Percentiles rank a stretch among this genome's conserved stretches.
phyloP scores from a whole-genome alignment of 2,797 vertebrate genomes.

The Sternotherus odoratus region DNA sequence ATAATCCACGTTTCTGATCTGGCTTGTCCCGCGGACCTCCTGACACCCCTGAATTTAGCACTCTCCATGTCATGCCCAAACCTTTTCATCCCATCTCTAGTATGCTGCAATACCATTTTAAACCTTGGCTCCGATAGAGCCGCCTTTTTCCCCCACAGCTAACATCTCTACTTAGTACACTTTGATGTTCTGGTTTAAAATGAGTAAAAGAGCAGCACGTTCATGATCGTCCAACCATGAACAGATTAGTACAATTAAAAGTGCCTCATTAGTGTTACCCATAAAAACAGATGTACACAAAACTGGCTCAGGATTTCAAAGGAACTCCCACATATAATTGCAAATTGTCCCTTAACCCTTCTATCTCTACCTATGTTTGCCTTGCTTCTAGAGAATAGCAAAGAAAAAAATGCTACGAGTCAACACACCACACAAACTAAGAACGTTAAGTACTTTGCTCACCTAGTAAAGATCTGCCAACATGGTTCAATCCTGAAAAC shows the following conservation, averaged over 20 bases:
- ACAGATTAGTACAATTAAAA: neutral
- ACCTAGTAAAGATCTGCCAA: neutral
- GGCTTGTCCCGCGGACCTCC: neutral
- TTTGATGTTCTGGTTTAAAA: neutral
- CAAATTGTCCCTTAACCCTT: neutral
- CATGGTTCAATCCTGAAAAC: neutral
- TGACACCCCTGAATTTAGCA: neutral
- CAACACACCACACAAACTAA: neutral
- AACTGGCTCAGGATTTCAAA: neutral
- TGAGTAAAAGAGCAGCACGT: neutral
- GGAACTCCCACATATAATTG: neutral
- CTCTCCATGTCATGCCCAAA: neutral
- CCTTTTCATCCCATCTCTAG: neutral
- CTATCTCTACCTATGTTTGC: conserved; percentile 12
- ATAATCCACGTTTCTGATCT: neutral
- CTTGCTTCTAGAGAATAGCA: neutral
- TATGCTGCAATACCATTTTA: neutral
- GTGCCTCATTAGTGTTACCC: neutral
- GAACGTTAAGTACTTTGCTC: neutral
- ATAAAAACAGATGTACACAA: neutral
- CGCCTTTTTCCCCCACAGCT: neutral
- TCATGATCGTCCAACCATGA: neutral
- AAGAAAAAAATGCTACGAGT: neutral
- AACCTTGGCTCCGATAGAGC: neutral
- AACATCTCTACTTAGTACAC: neutral